Evolutionary conservation across 1,140 invertebrate species (phyloP).

Genomic region (Lepidostoma basale): DNA sequence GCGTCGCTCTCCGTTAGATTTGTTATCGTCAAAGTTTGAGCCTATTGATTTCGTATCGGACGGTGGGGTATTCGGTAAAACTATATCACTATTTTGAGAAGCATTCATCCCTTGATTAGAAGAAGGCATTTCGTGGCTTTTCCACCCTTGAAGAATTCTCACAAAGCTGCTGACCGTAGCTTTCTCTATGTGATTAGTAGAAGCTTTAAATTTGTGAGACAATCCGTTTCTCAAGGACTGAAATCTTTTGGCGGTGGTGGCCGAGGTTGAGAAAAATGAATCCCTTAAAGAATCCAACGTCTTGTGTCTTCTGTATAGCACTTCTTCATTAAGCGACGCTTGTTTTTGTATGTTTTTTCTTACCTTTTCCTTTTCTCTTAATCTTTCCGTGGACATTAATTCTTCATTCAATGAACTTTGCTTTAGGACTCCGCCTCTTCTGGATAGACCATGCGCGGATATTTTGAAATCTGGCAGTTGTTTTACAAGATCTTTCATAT

Average conservation of each 20-base stretch:
- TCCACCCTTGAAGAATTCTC: constrained; percentile 78
- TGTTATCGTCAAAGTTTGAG: constrained; percentile 47
- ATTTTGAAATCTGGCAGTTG: constrained; percentile 67
- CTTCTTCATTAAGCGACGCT: constrained; percentile 85
- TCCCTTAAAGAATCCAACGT: constrained; percentile 76
- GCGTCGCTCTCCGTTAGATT: constrained; percentile 61
- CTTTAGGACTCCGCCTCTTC: constrained; percentile 73
- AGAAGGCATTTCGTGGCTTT: constrained; percentile 60
- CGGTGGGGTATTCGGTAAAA: constrained; percentile 42
- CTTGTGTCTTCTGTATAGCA: constrained; percentile 73
- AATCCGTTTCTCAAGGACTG: constrained; percentile 85
- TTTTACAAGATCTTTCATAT: constrained; percentile 67
- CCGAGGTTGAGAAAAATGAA: constrained; percentile 72
- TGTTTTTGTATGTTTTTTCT: constrained; percentile 87
- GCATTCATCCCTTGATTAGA: constrained; percentile 11
- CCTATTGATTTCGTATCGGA: constrained; percentile 41
- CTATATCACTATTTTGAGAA: constrained; percentile 29
- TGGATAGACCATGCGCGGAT: constrained; percentile 54
- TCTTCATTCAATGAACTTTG: constrained; percentile 90
- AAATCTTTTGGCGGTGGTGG: constrained; percentile 76
- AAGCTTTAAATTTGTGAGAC: constrained; percentile 79
- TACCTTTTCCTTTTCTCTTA: constrained; percentile 83
- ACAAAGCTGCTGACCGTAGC: constrained; percentile 77
- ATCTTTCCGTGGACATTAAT: constrained; percentile 80
- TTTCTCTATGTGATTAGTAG: constrained; percentile 80